Base-by-base conservation (phyloP, 2,113 vertebrate genomes). In the Motacilla alba region DNA sequence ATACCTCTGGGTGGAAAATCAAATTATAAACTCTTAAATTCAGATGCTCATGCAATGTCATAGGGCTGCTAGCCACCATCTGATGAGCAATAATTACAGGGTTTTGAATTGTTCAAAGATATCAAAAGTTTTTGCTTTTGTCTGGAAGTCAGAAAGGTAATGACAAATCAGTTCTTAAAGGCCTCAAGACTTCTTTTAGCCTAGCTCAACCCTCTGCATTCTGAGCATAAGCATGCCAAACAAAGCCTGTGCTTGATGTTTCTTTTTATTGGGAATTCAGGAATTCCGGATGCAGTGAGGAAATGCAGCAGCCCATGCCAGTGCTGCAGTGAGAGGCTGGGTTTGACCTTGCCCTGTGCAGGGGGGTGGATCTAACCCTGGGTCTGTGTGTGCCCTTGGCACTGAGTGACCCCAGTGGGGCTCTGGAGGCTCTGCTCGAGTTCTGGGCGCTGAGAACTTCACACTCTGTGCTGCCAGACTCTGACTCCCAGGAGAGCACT, bases 1-100 rank as follows among this genome's bases (percentile, higher is more conserved):
- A n/a, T 82, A 72, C 37, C 27, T 83, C 50, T 73, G 59, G 46
- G n/a, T 76, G 37, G 56, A 89, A 93, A 91, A 84, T 89, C 27
- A 89, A 63, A 58, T 58, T 18, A 53, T 35, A 41, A 63, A 59
- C 52, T 47, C 30, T 75, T 73, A 58, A 62, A 82, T 87, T 74
- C 53, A 70, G 50, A 35, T 70, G 67, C 35, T 39, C 33, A 39
- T 47, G 33, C 21, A 24, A 77, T 74, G 30, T 41, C 19, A 63
- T 5, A 46, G 24, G 27, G 6, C 69, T 79, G 30, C 49, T 52
- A 88, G 58, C 33, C 37, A 31, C 67, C 33, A 35, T 76, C 46
- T 72, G 44, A 93, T 58, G 69, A 77, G 26, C 15, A 49, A 28
- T 27, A 73, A 72, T 59, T 43, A 15, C 44, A 52, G 16, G 28